phyloP scores from a whole-genome alignment of 2,888 invertebrate species.

The Dendrolimus pini region DNA sequence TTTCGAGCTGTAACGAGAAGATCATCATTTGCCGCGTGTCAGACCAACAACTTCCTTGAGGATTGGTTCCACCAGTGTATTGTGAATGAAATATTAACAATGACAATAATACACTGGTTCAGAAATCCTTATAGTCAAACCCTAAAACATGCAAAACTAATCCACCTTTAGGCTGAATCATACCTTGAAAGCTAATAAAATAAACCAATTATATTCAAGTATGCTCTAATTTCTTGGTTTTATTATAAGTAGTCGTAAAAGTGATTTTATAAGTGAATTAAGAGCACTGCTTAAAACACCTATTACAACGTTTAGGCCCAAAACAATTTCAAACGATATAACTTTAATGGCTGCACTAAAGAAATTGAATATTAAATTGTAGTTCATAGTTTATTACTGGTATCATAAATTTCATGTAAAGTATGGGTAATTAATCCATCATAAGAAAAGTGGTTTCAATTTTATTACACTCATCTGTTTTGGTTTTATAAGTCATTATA shows the following conservation, averaged over 20 bases:
- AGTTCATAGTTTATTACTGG: not conserved
- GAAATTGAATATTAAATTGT: not conserved
- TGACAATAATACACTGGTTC: no score
- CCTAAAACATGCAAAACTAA: no score
- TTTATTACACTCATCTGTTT: not conserved
- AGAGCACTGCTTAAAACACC: not conserved
- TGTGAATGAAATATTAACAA: no score
- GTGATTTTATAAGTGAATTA: conserved; percentile 9
- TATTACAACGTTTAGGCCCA: not conserved
- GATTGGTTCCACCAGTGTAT: no score
- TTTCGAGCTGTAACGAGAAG: no score
- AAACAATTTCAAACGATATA: not conserved
- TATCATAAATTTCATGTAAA: not conserved
- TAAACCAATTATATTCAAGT: no score
- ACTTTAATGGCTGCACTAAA: not conserved
- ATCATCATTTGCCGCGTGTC: no score
- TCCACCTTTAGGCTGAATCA: no score
- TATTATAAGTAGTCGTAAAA: conserved; percentile 7
- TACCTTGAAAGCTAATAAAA: no score
- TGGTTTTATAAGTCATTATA: not conserved
- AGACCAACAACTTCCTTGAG: no score
- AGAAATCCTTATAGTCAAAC: no score
- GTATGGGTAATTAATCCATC: not conserved
- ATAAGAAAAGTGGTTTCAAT: not conserved
- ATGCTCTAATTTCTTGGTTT: not conserved